These are phyloP conservation scores for Dendrolimus pini DNA, from an alignment of 2,888 invertebrate species.

Conservation along the genomic window DNA sequence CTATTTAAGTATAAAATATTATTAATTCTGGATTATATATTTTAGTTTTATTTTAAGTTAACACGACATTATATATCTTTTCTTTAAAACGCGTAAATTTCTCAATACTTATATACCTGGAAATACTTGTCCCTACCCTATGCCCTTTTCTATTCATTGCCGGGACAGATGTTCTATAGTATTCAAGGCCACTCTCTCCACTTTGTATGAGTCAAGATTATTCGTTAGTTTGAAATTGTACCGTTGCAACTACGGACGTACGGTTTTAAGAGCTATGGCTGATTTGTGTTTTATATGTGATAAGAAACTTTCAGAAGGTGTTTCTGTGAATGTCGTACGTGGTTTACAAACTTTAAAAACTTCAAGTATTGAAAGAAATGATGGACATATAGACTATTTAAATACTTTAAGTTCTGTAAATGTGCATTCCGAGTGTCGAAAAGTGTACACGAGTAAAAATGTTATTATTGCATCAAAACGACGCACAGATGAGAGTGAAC, in stretches of 20 bases:
- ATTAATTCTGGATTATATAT: slow-evolving; percentile 12
- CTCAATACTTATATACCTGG: slow-evolving; percentile 21
- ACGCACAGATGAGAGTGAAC: slow-evolving; percentile 16
- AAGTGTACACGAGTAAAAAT: slow-evolving; percentile 23
- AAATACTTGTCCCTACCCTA: slow-evolving; percentile 20
- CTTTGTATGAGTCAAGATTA: slow-evolving; percentile 13
- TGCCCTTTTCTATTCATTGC: slow-evolving; percentile 18
- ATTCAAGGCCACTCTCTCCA: slow-evolving; percentile 16
- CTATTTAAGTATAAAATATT: slow-evolving; percentile 13
- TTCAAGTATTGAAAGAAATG: slow-evolving; percentile 24
- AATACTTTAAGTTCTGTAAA: slow-evolving; percentile 22
- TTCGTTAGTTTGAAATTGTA: slow-evolving; percentile 18
- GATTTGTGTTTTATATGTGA: slow-evolving; percentile 25
- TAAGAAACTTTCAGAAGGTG: slow-evolving; percentile 18
- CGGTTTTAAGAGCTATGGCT: slow-evolving; percentile 19
- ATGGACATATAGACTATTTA: slow-evolving; percentile 21
- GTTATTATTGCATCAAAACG: slow-evolving; percentile 21
- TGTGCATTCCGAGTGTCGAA: slow-evolving; percentile 23
- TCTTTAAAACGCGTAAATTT: slow-evolving; percentile 18
- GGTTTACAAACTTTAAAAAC: slow-evolving; percentile 23
- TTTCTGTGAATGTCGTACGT: slow-evolving; percentile 22
- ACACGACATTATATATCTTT: slow-evolving; percentile 15
- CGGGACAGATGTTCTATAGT: slow-evolving; percentile 18
- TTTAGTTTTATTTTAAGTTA: slow-evolving; percentile 12
- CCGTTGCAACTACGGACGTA: slow-evolving; percentile 13